Evolutionary conservation across 1,140 invertebrate species (phyloP), one percentile per base, ranked within the genome.

Genomic region (Papilio xuthus): DNA sequence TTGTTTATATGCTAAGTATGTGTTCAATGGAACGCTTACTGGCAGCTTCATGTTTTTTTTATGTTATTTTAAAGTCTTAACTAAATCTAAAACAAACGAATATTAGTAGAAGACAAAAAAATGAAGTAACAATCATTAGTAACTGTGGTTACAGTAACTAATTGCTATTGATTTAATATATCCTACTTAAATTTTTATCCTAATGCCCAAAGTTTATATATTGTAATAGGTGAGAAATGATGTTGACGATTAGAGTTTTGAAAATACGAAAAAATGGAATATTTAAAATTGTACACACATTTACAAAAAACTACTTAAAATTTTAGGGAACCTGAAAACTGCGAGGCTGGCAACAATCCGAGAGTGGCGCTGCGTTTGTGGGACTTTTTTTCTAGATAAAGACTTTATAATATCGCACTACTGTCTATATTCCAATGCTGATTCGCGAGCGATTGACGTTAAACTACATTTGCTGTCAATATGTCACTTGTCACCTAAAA

Each of bases 1-100:
- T 69, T 85, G 84, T 71, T 89, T 90, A 85, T 94, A 94, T 26
- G 91, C 84, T 67, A 89, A 80, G 82, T 90, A 90, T 32, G 89
- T 92, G 79, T 85, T 93, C 73, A 78, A 67, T 67, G 84, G 89
- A 28, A 94, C 83, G 71, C 81, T 89, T 53, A 82, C 80, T 26
- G 89, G 92, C 63, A 93, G 82, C 69, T 86, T 90, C 88, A 92
- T 75, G 12, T 50, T 73, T 50, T 23, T 90, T 78, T n/a, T 83
- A n/a, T 37, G 41, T 71, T 37, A 69, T 71, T 67, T 76, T 53
- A 41, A 47, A 26, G 1, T 63, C 26, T 67, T 15, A 4, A 67
- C 18, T 4, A 28, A 67, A 26, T 67, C 26, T 28, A 0, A 32
- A 67, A 15, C 26, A 67, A 67, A 73, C 20, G 12, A 50, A 28